Conservation (phyloP, 2,113 vertebrate genomes). For the Piaya cayana region DNA sequence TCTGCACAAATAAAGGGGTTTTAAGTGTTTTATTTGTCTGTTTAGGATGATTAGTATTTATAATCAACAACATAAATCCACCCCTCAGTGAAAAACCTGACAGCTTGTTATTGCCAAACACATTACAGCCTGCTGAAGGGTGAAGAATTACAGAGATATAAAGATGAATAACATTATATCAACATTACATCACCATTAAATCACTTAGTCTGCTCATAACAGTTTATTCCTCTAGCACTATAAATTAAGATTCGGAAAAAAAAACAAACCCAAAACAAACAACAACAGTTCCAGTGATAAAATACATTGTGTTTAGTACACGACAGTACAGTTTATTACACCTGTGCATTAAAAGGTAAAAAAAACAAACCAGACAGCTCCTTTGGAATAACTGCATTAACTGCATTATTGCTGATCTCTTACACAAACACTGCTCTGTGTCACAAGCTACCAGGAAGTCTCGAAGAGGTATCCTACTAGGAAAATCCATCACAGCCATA, state of each 20-base stretch:
- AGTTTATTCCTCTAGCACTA: constrained; percentile 1
- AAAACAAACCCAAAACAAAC: constrained; percentile 18
- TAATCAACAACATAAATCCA: constrained; percentile 38
- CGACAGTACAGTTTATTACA: constrained; percentile 17
- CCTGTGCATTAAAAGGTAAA: constrained; percentile 17
- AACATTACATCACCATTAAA: constrained; percentile 11
- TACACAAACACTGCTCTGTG: not conserved
- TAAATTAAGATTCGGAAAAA: constrained; percentile 44
- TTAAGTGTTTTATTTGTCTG: constrained; percentile 53
- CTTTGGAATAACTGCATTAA: not conserved
- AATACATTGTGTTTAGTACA: constrained; percentile 6
- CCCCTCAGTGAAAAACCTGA: not conserved
- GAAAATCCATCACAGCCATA: not conserved
- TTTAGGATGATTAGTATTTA: constrained; percentile 58
- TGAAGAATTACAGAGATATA: not conserved
- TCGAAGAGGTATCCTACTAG: not conserved
- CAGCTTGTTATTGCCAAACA: constrained; percentile 34
- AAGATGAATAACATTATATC: constrained; percentile 5
- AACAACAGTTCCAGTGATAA: not conserved
- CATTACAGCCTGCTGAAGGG: not conserved
- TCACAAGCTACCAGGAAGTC: not conserved
- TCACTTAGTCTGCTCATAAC: not conserved
- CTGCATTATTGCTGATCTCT: not conserved
- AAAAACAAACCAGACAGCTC: not conserved
- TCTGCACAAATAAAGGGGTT: not conserved